Evolutionary conservation across 1,140 invertebrate genomes (phyloP), one percentile per base, ranked within the genome.

Genomic region (Tetramorium alpestre): DNA sequence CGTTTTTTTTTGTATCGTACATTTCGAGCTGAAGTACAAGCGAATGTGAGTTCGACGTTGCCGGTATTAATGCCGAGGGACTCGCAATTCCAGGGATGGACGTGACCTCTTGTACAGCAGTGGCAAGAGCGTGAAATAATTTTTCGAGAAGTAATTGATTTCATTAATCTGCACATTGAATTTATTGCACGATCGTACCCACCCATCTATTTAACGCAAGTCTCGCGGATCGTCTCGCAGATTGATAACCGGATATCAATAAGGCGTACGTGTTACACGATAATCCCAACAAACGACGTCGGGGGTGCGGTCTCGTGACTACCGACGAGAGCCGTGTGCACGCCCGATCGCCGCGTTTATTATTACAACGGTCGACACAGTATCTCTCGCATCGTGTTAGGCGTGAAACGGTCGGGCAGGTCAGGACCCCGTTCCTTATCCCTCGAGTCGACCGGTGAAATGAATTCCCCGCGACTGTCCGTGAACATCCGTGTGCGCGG

Each of bases 381-480:
- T 89, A 72, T 87, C 87, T 76, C 73, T 91, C 56, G 80, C 86
- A 81, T 64, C 80, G 85, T 78, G 89, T 91, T 90, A 90, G 87
- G 86, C 86, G 90, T 87, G 76, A 88, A 91, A 89, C 82, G 73
- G 78, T 91, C 89, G 75, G 89, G 88, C 89, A 92, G 90, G 88
- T 89, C 89, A 70, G 60, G 90, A 93, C 90, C 87, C 76, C 77
- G 90, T 93, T 93, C 73, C 90, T 90, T 90, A 93, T 93, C 87
- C 89, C 56, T 5, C 69, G 18, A 47, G 87, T 75, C 70, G 91
- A 87, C 25, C 87, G 89, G 91, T 87, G 91, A 93, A 93, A 93
- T 93, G 90, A 93, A 93, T 93, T 93, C 89, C 85, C 87, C 77
- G 90, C 56, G 81, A 69, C 84, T 22, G 58, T 3, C 41, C 18